These are phyloP conservation scores for Pilophorus perplexus DNA, from an alignment of 2,888 invertebrate species.

Conservation along the genomic window DNA sequence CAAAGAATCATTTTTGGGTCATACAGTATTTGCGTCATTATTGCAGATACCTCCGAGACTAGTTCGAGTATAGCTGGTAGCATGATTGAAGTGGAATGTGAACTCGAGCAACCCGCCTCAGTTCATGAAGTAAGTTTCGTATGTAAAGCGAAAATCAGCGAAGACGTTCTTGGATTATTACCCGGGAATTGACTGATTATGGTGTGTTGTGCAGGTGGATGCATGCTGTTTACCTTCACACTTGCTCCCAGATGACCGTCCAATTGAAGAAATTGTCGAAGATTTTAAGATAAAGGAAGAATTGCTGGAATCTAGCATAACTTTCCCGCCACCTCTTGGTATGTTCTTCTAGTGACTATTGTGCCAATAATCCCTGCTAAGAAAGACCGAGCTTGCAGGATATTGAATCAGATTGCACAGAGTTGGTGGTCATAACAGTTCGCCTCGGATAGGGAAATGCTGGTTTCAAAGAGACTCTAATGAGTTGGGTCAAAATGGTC, in stretches of 20 bases:
- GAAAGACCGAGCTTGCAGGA: too few species aligned
- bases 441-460: too few species aligned
- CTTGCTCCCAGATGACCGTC: conserved; percentile 49
- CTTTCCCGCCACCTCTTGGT: conserved; percentile 6
- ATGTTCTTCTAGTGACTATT: not conserved
- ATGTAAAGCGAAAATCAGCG: not conserved
- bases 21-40: too few species aligned
- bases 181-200: too few species aligned
- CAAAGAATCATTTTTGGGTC: too few species aligned
- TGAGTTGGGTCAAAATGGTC: too few species aligned
- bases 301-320: conserved; percentile 51
- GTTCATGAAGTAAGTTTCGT: conserved; percentile 24
- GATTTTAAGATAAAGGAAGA: conserved; percentile 74
- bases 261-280: conserved; percentile 61
- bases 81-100: conserved; percentile 33
- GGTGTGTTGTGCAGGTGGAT: not conserved
- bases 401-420: too few species aligned
- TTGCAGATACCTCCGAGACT: too few species aligned
- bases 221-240: conserved; percentile 41
- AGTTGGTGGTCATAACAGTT: too few species aligned
- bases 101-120: conserved; percentile 13
- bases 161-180: too few species aligned
- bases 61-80: conserved; percentile 20
- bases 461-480: too few species aligned
- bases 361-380: too few species aligned